Percentiles rank a stretch among this genome's conserved stretches.
These are phyloP conservation scores for Sphecodes monilicornis DNA, from an alignment of 2,888 invertebrate species.

Conservation along the genomic window DNA sequence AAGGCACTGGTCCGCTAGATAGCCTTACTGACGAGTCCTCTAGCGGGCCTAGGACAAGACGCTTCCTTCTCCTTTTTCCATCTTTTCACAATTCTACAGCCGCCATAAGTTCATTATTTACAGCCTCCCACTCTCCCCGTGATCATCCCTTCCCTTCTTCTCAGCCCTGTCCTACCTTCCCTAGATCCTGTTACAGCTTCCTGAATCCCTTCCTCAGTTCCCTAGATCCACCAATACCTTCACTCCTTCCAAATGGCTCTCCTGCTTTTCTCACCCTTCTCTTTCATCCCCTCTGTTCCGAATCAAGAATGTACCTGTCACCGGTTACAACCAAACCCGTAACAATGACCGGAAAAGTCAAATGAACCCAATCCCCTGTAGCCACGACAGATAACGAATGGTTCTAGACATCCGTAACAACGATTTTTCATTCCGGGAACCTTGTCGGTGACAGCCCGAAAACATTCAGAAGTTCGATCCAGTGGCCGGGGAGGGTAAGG, in stretches of 20 bases:
- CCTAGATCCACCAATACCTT: not conserved
- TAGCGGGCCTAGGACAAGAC: too few species aligned
- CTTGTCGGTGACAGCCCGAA: not conserved
- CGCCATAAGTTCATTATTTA: too few species aligned
- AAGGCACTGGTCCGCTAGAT: too few species aligned
- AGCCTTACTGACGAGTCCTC: too few species aligned
- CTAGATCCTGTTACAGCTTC: not conserved
- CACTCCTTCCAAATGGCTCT: not conserved
- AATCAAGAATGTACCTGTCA: not conserved
- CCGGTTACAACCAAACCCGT: not conserved
- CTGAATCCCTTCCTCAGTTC: not conserved
- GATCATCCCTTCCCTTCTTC: too few species aligned
- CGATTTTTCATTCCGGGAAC: not conserved
- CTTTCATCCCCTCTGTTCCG: too few species aligned
- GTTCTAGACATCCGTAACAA: not conserved
- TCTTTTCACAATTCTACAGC: too few species aligned
- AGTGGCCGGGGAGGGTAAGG: not conserved
- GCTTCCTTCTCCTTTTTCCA: too few species aligned
- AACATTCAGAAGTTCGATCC: constrained; percentile 10
- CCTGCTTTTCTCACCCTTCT: not conserved
- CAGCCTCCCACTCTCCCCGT: too few species aligned
- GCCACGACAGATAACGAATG: not conserved
- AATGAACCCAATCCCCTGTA: not conserved
- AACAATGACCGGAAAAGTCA: not conserved
- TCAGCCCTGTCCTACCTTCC: not conserved